These are phyloP conservation scores for Eudorcas thomsonii DNA, from an alignment of 2,113 vertebrate genomes.

Conservation along the genomic window DNA sequence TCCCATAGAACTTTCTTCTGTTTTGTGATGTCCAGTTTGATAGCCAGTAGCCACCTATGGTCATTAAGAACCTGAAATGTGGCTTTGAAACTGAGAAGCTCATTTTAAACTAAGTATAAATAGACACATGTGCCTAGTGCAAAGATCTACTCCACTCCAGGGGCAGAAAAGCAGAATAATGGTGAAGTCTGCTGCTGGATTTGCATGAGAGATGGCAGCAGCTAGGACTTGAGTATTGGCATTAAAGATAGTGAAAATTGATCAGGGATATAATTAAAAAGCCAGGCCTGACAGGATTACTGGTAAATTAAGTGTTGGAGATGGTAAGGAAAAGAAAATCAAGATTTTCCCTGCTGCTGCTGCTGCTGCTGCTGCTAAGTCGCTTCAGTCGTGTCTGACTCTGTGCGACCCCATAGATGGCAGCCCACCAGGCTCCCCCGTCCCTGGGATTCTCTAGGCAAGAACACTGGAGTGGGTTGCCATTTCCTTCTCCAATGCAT, in stretches of 20 bases:
- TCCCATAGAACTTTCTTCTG: not conserved
- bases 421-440: no score
- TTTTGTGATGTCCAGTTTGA: not conserved
- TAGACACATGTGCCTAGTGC: not conserved
- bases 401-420: no score
- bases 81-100: not conserved
- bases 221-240: not conserved
- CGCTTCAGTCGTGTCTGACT: no score
- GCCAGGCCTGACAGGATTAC: not conserved
- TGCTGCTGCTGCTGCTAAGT: no score
- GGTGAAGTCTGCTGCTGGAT: not conserved
- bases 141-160: not conserved
- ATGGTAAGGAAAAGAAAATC: not conserved
- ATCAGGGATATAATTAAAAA: not conserved
- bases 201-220: not conserved
- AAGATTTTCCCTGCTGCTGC: not conserved
- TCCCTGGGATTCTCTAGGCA: no score
- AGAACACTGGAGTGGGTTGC: no score
- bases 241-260: not conserved
- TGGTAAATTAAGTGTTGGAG: not conserved
- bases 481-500: no score
- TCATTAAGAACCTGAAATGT: not conserved
- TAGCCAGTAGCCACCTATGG: not conserved
- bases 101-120: not conserved
- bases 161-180: not conserved